Evolutionary conservation across 2,797 vertebrate species (phyloP).

Genomic region (Aselliscus stoliczkanus): DNA sequence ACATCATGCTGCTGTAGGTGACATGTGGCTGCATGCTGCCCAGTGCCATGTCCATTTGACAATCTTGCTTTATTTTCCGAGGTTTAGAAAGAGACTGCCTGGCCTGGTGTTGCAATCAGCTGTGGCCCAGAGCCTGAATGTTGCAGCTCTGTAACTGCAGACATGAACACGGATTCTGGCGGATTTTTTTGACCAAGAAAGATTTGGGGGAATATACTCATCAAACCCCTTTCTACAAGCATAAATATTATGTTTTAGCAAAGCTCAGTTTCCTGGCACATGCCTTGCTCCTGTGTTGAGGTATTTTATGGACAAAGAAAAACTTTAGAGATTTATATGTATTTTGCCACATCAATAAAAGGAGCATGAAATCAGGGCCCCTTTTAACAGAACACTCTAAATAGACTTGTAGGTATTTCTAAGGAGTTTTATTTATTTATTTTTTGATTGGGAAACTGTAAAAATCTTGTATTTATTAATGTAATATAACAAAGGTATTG

Average conservation of each 20-base stretch:
- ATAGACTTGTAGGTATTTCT: slow-evolving; percentile 74
- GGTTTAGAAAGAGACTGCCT: background rate
- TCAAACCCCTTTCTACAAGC: background rate
- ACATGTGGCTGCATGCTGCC: rapidly evolving
- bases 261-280: slow-evolving; percentile 48
- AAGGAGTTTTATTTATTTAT: slow-evolving; percentile 72
- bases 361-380: slow-evolving; percentile 54
- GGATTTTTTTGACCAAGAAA: background rate
- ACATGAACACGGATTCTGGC: background rate
- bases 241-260: slow-evolving; percentile 43
- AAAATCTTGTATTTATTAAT: slow-evolving; percentile 81
- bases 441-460: slow-evolving; percentile 66
- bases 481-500: slow-evolving; percentile 70
- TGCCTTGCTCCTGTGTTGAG: slow-evolving; percentile 66
- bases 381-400: slow-evolving; percentile 47
- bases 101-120: background rate
- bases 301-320: slow-evolving; percentile 65
- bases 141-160: background rate
- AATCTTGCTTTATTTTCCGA: background rate
- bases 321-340: slow-evolving; percentile 70
- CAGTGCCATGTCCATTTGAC: background rate
- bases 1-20: no score
- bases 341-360: slow-evolving; percentile 75
- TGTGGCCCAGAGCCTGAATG: rapidly evolving
- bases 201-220: background rate